Evolutionary conservation across 1,140 invertebrate genomes (phyloP).

Genomic region (Hirudo medicinalis): DNA sequence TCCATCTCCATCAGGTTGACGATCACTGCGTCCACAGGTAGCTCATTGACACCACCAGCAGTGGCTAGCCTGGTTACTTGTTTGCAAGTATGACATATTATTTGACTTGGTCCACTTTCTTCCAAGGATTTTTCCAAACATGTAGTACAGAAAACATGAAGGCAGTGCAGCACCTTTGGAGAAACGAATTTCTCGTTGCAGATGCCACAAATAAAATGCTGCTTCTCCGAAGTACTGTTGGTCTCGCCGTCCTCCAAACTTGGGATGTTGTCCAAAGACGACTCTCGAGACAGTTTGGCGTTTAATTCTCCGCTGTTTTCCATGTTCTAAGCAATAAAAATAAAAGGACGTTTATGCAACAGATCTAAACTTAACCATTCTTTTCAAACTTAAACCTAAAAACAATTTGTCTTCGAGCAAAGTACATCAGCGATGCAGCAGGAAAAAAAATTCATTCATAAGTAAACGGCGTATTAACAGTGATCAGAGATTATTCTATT

Average conservation of each 20-base stretch:
- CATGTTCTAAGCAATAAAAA: not conserved
- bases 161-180: conserved; percentile 70
- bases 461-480: not conserved
- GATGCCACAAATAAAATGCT: conserved; percentile 28
- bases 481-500: not conserved
- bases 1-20: conserved; percentile 72
- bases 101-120: conserved; percentile 29
- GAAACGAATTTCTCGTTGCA: conserved; percentile 57
- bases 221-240: not conserved
- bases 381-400: not conserved
- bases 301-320: conserved; percentile 3
- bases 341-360: not conserved
- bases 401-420: not conserved
- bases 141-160: conserved; percentile 79
- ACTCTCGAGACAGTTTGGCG: not conserved
- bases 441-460: not conserved
- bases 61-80: conserved; percentile 56
- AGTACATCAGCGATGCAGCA: not conserved
- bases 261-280: not conserved
- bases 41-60: conserved; percentile 52
- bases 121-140: conserved; percentile 65
- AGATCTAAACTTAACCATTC: not conserved
- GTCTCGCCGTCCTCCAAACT: conserved; percentile 4
- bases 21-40: conserved; percentile 67
- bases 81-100: conserved; percentile 61